Evolutionary conservation across 2,888 invertebrate genomes (phyloP).

Genomic region (Brachyptera risi): DNA sequence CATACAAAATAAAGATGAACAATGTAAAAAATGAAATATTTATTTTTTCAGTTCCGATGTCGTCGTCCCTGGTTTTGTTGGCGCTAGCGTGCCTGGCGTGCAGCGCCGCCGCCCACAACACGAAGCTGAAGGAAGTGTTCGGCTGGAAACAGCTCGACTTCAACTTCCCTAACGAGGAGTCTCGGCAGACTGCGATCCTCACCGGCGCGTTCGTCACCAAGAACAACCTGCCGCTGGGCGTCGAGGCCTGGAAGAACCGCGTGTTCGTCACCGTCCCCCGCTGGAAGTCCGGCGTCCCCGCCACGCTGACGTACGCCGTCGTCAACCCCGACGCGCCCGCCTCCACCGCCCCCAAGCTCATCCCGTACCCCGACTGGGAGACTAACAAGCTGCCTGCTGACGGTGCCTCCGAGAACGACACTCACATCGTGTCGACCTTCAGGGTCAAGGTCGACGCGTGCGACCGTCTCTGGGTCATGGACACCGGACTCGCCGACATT

Average conservation of each 20-base stretch:
- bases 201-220: constrained; percentile 57
- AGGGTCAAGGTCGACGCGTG: constrained; percentile 70
- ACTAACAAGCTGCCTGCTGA: constrained; percentile 71
- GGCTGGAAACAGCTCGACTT: constrained; percentile 67
- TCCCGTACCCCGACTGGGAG: constrained; percentile 72
- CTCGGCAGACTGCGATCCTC: constrained; percentile 56
- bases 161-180: constrained; percentile 59
- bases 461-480: constrained; percentile 73
- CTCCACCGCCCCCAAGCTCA: constrained; percentile 42
- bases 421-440: constrained; percentile 53
- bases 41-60: too few relatives aligned
- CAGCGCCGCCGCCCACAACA: constrained; percentile 3
- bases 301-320: constrained; percentile 64
- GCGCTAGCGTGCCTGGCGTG: background rate
- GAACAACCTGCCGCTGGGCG: constrained; percentile 66
- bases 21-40: too few relatives aligned
- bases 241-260: constrained; percentile 70
- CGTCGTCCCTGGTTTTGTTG: too few relatives aligned
- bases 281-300: constrained; percentile 64
- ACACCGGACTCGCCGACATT: constrained; percentile 74
- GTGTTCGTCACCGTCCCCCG: constrained; percentile 58
- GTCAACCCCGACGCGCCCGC: constrained; percentile 38
- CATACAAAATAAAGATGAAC: too few relatives aligned
- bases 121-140: constrained; percentile 55
- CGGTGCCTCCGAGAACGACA: constrained; percentile 39